phyloP scores from a whole-genome alignment of 2,797 vertebrate genomes.

The Eospalax fontanierii region DNA sequence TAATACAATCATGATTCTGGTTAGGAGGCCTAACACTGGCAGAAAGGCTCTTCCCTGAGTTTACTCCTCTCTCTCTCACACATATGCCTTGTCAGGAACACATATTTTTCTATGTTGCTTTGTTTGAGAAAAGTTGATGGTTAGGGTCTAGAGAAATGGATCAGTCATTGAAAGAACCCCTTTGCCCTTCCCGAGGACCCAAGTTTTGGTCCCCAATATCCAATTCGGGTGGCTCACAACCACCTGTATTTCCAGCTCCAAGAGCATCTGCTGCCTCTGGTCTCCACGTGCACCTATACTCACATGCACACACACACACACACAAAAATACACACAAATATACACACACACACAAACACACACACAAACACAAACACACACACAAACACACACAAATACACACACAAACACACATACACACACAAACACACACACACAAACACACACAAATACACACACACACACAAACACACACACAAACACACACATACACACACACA shows the following conservation, averaged over 20 bases:
- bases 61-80: slow-evolving; percentile 3
- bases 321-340: no score
- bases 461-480: background rate
- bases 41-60: slow-evolving; percentile 55
- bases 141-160: background rate
- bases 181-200: background rate
- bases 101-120: slow-evolving; percentile 58
- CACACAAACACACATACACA: background rate
- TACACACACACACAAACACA: background rate
- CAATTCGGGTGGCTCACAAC: background rate
- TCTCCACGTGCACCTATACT: background rate
- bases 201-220: background rate
- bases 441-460: background rate
- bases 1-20: slow-evolving; percentile 51
- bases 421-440: background rate
- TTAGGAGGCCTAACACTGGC: slow-evolving; percentile 57
- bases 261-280: background rate
- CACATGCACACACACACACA: background rate
- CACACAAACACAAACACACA: background rate
- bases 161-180: background rate
- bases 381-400: background rate
- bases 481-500: background rate
- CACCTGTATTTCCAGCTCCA: background rate
- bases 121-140: background rate
- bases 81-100: background rate